Base-by-base conservation (phyloP, 30 jellyfish, hydroid and myxozoan genomes). In the Catostylus mosaicus region DNA sequence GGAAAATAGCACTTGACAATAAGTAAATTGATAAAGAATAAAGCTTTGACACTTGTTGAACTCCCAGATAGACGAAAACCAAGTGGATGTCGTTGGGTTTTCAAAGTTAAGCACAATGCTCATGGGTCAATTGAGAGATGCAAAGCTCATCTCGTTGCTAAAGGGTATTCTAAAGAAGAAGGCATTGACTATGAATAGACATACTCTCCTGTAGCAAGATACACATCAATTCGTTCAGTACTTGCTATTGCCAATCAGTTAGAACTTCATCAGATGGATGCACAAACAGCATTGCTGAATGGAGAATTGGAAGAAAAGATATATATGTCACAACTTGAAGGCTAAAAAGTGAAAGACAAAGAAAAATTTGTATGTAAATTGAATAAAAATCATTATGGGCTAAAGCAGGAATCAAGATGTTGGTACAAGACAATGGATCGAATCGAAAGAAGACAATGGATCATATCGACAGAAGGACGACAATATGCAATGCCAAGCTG, bases 91-190 rank as follows among this genome's bases (percentile, higher is more conserved):
- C 33, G 45, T 5, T 77, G 80, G 89, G 84, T 57, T 19, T 62
- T 54, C 81, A 59, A 77, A 30, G 29, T 32, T 22, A 59, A 77
- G 31, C 27, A 51, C 80, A 61, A 47, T 12, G 84, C 89, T n/a
- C 84, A 77, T 77, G 79, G 89, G 6, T 7, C 80, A n/a, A 59
- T 77, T 31, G 67, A 62, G 6, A 57, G 79, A 56, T 62, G 20
- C 89, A 77, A 77, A 59, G 84, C 67, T 3, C 68, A 85, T n/a
- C 68, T 77, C 12, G 89, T 61, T 7, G 89, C 89, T 3, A 57
- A 59, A 38, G 80, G 89, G 2, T 77, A 56, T 35, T 30, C 80
- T 12, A 67, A 77, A 61, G 80, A 77, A 46, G 45, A 22, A 11
- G 80, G 89, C 10, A 54, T 77, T 0, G 89, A 77, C 65, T 80